phyloP scores from a whole-genome alignment of 2,113 vertebrate species.

The Solea senegalensis region DNA sequence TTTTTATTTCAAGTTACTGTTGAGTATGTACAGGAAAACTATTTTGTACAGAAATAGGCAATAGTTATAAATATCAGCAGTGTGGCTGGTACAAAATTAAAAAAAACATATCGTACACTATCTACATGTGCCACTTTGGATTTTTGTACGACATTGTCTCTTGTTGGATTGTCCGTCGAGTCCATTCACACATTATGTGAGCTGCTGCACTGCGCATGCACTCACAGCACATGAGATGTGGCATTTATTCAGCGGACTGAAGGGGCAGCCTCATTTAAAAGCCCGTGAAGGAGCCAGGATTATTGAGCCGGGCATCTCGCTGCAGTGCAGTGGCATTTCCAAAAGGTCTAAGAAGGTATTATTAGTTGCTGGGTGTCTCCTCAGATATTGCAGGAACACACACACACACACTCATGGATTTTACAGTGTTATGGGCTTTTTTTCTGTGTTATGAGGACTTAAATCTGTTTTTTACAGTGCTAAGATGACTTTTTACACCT shows the following conservation, averaged over 20 bases:
- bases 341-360: conserved; percentile 25
- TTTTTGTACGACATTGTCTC: conserved; percentile 51
- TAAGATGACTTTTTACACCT: too few relatives aligned
- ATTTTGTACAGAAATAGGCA: conserved; percentile 76
- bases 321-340: conserved; percentile 31
- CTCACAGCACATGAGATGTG: too few relatives aligned
- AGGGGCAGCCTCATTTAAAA: conserved; percentile 23
- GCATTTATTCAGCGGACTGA: conserved; percentile 44
- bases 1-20: conserved; percentile 76
- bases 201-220: too few relatives aligned
- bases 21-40: conserved; percentile 69
- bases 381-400: conserved; percentile 37
- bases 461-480: too few relatives aligned
- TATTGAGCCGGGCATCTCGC: conserved; percentile 26
- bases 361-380: conserved; percentile 30
- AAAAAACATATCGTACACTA: conserved; percentile 77
- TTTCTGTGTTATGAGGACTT: too few relatives aligned
- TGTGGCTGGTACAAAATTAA: conserved; percentile 80
- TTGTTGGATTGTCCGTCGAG: conserved; percentile 61
- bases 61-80: conserved; percentile 79
- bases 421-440: too few relatives aligned
- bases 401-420: conserved; percentile 3
- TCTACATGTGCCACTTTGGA: conserved; percentile 73
- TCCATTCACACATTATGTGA: conserved; percentile 47
- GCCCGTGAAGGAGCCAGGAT: conserved; percentile 21